Evolutionary conservation across 2,888 invertebrate genomes (phyloP), one percentile per base, ranked within the genome.

Genomic region (Lasioglossum figueresi): DNA sequence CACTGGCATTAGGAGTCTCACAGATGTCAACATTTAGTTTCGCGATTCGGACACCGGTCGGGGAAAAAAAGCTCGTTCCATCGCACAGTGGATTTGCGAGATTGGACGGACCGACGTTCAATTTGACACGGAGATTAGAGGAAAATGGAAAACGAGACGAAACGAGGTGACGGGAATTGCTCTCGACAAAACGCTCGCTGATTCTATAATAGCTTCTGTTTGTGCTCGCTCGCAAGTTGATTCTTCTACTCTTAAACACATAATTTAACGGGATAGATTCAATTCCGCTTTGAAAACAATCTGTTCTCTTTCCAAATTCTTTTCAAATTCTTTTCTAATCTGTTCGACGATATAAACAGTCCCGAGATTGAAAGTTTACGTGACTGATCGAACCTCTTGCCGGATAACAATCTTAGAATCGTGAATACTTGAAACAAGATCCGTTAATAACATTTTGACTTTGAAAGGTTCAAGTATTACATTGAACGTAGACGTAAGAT

Each of bases 91-190:
- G 72, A 63, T 63, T 72, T 45, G 45, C 45, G 43, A 48, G 73
- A 73, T 79, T 45, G 79, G 16, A 73, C 12, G 45, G 19, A 34
- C 59, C 52, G 52, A 59, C 43, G 71, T 59, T 72, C 52, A 72
- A 72, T 70, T 56, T 52, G 71, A 70, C 71, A 27, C 31, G n/a
- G 71, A 72, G 56, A 78, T 78, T 71, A 72, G 78, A 16, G 56
- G 71, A 79, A 59, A 79, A 72, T 77, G 77, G 70, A 48, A 76
- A 76, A 45, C 76, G 37, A 16, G 76, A 4, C 16, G 77, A 40
- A 59, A 70, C 66, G 37, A 68, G 48, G 16, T 37, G 68, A 48
- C 48, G 52, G 27, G 70, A 70, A 77, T 77, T 77, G 77, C 34
- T 34, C 40, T 27, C 6, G 70, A 56, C 77, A 77, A 77, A 70